Evolutionary conservation across 2,113 vertebrate species (phyloP).

Genomic region (Takifugu bimaculatus): DNA sequence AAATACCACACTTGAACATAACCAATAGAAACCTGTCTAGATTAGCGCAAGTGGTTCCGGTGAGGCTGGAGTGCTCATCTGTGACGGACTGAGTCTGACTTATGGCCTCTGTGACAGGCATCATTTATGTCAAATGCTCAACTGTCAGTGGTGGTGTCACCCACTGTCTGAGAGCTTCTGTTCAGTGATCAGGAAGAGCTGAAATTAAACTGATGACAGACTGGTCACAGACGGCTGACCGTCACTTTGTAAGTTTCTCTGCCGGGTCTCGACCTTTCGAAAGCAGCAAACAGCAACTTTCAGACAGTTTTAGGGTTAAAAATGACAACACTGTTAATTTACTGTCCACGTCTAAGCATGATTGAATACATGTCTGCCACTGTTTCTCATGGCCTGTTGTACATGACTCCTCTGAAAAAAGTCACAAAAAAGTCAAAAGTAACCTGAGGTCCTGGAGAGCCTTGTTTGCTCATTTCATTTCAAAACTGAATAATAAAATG

Average conservation of each 20-base stretch:
- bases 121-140: conserved; percentile 25
- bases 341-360: not conserved
- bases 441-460: too few relatives aligned
- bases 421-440: too few relatives aligned
- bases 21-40: conserved; percentile 27
- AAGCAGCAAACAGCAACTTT: conserved; percentile 17
- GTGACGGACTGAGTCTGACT: conserved; percentile 26
- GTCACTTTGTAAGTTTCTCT: conserved; percentile 23
- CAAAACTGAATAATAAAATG: too few relatives aligned
- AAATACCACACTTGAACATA: conserved; percentile 42
- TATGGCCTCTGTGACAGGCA: conserved; percentile 14
- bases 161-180: conserved; percentile 27
- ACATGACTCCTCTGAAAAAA: too few relatives aligned
- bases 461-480: too few relatives aligned
- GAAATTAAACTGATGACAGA: conserved; percentile 46
- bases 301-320: conserved; percentile 15
- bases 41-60: conserved; percentile 24
- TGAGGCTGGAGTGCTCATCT: conserved; percentile 8
- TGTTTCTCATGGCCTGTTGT: too few relatives aligned
- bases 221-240: conserved; percentile 32
- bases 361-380: too few relatives aligned
- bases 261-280: conserved; percentile 30
- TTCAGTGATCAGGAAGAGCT: conserved; percentile 27
- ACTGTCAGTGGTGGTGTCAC: conserved; percentile 20
- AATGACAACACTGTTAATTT: conserved; percentile 12